These are phyloP conservation scores for Isurus oxyrinchus DNA, from an alignment of 2,113 vertebrate species.

Conservation along the genomic window DNA sequence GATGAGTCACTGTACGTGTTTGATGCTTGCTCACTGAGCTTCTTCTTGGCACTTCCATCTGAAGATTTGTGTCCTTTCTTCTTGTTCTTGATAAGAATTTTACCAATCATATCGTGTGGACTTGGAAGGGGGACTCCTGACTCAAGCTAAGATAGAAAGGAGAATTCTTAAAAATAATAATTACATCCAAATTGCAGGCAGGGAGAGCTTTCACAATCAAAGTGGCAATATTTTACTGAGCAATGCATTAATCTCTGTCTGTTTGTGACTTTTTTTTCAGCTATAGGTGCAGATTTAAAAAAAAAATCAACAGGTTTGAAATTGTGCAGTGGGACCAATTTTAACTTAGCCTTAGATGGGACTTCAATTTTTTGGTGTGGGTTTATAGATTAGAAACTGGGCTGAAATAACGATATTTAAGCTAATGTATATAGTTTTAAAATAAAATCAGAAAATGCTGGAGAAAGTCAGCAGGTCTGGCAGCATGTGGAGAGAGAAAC, in stretches of 20 bases:
- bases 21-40: conserved; percentile 84
- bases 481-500: too few relatives aligned
- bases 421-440: too few relatives aligned
- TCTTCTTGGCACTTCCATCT: conserved; percentile 82
- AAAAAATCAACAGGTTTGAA: too few relatives aligned
- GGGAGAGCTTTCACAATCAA: neutral
- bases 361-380: neutral
- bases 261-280: neutral
- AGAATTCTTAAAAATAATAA: neutral
- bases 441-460: too few relatives aligned
- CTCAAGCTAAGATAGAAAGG: conserved; percentile 67
- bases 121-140: conserved; percentile 80
- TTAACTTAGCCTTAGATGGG: neutral
- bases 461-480: too few relatives aligned
- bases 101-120: conserved; percentile 88
- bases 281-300: neutral
- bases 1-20: conserved; percentile 87
- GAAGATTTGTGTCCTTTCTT: conserved; percentile 89
- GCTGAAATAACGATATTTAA: too few relatives aligned
- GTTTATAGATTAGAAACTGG: too few relatives aligned
- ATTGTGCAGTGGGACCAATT: neutral
- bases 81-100: conserved; percentile 97
- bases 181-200: neutral
- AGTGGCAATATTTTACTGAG: neutral
- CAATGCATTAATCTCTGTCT: neutral